Percentiles rank a stretch among this genome's conserved stretches.
These are phyloP conservation scores for Aplochiton taeniatus DNA, from an alignment of 2,797 vertebrate genomes.

Conservation along the genomic window DNA sequence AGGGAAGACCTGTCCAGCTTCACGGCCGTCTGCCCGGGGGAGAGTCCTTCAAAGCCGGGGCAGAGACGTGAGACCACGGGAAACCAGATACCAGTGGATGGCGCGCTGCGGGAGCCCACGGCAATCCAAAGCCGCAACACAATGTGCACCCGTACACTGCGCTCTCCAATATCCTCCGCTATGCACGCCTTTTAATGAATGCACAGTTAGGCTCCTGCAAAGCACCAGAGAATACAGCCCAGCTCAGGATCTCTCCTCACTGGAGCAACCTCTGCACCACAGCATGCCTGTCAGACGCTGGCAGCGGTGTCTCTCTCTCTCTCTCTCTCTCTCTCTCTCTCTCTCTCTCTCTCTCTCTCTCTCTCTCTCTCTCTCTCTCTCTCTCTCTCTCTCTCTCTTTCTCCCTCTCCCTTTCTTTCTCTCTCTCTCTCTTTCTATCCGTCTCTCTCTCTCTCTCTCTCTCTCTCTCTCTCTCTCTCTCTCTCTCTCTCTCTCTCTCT, in stretches of 20 bases:
- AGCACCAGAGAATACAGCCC: background rate
- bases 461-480: conserved; percentile 8
- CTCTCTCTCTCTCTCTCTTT: conserved; percentile 26
- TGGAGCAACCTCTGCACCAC: conserved; percentile 68
- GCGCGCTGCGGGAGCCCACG: too few species aligned
- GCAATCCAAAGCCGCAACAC: too few species aligned
- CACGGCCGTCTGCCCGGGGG: background rate
- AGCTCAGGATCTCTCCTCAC: conserved; percentile 45
- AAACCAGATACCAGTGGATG: too few species aligned
- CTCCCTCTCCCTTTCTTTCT: conserved; percentile 26
- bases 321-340: background rate
- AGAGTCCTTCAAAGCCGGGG: too few species aligned
- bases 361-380: conserved; percentile 3
- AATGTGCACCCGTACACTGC: too few species aligned
- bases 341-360: background rate
- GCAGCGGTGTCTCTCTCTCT: background rate
- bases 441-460: conserved; percentile 17
- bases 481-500: conserved; percentile 20
- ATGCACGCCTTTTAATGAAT: too few species aligned
- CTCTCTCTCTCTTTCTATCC: conserved; percentile 6
- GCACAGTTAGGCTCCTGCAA: too few species aligned
- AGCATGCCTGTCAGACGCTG: conserved; percentile 38
- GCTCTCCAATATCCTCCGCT: too few species aligned
- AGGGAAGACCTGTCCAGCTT: background rate
- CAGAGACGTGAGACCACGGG: too few species aligned